These are phyloP conservation scores for Anastatus disparis DNA, from an alignment of 1,140 invertebrate species.

Conservation along the genomic window DNA sequence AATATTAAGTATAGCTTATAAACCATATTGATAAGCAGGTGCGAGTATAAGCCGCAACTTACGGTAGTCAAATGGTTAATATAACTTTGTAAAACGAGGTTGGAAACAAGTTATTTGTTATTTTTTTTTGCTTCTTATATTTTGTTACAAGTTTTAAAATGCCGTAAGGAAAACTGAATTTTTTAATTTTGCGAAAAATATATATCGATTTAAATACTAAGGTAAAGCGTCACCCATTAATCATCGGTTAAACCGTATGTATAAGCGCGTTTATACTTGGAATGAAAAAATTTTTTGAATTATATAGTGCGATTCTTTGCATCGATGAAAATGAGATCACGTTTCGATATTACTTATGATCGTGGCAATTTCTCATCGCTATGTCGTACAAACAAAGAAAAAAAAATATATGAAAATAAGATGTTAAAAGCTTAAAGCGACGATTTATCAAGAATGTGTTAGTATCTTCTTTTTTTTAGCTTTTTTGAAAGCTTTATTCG, in stretches of 20 bases:
- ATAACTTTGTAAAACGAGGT: constrained; percentile 5
- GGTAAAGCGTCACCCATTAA: constrained; percentile 29
- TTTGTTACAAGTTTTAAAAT: no score
- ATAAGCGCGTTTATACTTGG: no score
- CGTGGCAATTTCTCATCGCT: constrained; percentile 11
- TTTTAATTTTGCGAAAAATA: no score
- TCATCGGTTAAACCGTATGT: no score
- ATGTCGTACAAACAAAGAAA: background rate
- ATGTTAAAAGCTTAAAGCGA: background rate
- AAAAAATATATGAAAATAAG: no score
- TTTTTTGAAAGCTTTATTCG: constrained; percentile 5
- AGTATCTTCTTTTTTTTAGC: no score
- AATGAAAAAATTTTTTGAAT: no score
- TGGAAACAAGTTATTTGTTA: constrained; percentile 26
- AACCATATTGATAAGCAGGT: no score
- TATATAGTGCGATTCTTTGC: constrained; percentile 5
- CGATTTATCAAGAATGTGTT: background rate
- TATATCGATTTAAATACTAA: no score
- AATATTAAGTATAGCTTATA: no score
- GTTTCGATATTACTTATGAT: background rate
- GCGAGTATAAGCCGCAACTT: no score
- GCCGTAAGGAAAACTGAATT: background rate
- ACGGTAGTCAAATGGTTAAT: constrained; percentile 5
- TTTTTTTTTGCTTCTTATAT: no score
- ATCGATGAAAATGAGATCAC: constrained; percentile 26